Base-by-base conservation (phyloP, 2,888 invertebrate genomes). In the Leptarthrus brevirostris region DNA sequence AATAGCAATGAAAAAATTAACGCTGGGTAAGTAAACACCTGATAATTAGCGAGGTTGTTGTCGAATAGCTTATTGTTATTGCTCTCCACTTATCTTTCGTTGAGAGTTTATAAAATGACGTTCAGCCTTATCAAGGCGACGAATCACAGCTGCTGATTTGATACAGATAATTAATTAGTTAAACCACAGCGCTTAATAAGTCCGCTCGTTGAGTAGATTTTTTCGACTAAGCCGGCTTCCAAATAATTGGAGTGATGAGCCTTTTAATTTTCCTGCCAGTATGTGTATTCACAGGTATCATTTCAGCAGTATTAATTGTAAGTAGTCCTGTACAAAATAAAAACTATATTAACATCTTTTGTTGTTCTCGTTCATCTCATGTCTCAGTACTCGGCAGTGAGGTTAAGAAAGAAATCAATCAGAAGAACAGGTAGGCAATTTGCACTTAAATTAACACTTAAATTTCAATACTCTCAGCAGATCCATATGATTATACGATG, bases 381-480 rank as follows among this genome's bases (percentile, higher is more conserved):
- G 40, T 30, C 30, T 56, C 20, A 58, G 58, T 58, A 58, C 12
- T 34, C 58, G n/a, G 58, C 36, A 3, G 20, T 58, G 18, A 58
- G 26, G 26, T 58, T 58, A 12, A 18, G 36, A 18, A 36, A 18
- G 20, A 56, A 18, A 18, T 14, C 16, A 26, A 56, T 14, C 30
- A 16, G 20, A 36, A 58, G 58, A 18, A 18, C 16, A 58, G 58
- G 58, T 58, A 34, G 22, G n/a, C n/a, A n/a, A n/a, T n/a, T n/a
- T n/a, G n/a, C n/a, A n/a, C n/a, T 5, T 24, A 2, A 8, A 3
- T n/a, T 24, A 24, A 10, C 30, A 5, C 30, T 30, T 3, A 30
- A 30, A 18, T 10, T 26, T 14, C n/a, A 26, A 3, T n/a, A 54
- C 26, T 58, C 3, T 30, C 40, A 12, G 40, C 8, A 40, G 40